A percentile compares a stretch with the other conserved stretches of the same genome.
Evolutionary conservation across 2,888 invertebrate genomes (phyloP).

Genomic region (Xestia ashworthii): DNA sequence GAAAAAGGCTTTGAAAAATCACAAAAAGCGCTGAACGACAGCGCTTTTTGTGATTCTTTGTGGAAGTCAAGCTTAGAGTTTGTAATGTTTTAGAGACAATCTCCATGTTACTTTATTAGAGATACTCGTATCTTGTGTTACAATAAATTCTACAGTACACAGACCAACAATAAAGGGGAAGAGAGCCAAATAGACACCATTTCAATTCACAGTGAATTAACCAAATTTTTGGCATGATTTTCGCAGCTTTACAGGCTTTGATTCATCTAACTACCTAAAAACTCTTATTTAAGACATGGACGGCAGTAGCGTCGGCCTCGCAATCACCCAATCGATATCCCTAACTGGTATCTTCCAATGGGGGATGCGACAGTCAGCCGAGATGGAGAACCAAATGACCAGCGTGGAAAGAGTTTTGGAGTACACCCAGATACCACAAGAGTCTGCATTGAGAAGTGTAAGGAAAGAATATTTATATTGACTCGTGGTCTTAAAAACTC

Average conservation of each 20-base stretch:
- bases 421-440: conserved; percentile 91
- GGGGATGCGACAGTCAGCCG: conserved; percentile 97
- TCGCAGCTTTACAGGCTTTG: not conserved
- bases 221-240: not conserved
- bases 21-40: no score
- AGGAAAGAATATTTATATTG: conserved; percentile 38
- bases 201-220: not conserved
- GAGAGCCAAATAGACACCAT: not conserved
- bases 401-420: conserved; percentile 95
- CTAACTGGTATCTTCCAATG: conserved; percentile 93
- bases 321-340: conserved; percentile 92
- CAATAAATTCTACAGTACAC: not conserved
- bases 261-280: not conserved
- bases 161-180: not conserved
- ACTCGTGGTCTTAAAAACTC: not conserved
- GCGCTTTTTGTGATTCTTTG: not conserved
- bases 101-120: not conserved
- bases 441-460: conserved; percentile 84
- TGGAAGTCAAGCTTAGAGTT: not conserved
- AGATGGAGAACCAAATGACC: conserved; percentile 94
- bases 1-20: no score
- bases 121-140: not conserved
- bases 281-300: conserved; percentile 81
- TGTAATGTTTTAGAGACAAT: not conserved
- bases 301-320: conserved; percentile 91